Evolutionary conservation across 2,797 vertebrate species (phyloP).

Genomic region (Cheirogaleus major): DNA sequence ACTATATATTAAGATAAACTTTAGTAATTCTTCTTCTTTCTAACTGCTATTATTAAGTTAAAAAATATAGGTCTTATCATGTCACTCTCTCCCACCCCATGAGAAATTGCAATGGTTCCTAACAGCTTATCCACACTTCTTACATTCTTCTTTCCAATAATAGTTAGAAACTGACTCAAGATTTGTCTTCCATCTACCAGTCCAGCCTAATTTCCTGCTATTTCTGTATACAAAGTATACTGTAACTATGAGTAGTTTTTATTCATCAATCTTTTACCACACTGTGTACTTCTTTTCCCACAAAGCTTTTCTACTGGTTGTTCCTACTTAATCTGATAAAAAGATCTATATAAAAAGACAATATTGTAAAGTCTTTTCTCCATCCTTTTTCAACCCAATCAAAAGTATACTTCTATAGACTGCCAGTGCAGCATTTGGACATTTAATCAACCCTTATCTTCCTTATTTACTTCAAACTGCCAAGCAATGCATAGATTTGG

Average conservation of each 20-base stretch:
- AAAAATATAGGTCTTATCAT: background rate
- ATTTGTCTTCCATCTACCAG: background rate
- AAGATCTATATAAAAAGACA: background rate
- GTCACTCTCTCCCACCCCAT: background rate
- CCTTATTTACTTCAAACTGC: background rate
- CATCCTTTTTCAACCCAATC: background rate
- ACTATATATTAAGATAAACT: slow-evolving; percentile 4
- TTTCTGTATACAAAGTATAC: background rate
- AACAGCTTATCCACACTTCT: background rate
- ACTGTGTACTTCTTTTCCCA: background rate
- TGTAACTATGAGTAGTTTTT: background rate
- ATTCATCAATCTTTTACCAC: background rate
- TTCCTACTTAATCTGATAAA: background rate
- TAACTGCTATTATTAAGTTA: background rate
- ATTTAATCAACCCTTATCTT: background rate
- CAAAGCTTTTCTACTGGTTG: background rate
- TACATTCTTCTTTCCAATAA: background rate
- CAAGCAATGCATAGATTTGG: background rate
- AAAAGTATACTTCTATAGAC: slow-evolving; percentile 16
- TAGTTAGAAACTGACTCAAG: background rate
- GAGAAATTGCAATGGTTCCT: background rate
- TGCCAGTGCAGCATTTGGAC: background rate
- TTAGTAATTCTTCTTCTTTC: background rate
- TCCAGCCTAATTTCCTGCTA: background rate
- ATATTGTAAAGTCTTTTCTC: background rate